A percentile compares a stretch with the other conserved stretches of the same genome.
Conservation (phyloP, 2,888 invertebrate species). For the Hermaeophaga mercurialis region DNA sequence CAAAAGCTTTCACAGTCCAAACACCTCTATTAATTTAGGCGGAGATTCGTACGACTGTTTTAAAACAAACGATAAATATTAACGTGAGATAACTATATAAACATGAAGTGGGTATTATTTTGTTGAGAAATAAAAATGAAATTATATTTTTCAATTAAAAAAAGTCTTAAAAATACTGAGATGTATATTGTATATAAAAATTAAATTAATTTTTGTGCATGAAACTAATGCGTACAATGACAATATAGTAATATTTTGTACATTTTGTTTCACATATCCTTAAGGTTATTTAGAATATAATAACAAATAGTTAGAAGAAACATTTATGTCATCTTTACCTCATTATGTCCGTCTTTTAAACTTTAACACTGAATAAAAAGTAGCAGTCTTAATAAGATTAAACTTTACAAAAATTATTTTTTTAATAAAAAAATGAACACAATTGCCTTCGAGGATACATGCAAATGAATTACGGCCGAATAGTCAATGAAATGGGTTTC, state of each 20-base stretch:
- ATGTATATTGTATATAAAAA: slow-evolving; percentile 33
- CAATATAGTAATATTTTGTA: slow-evolving; percentile 41
- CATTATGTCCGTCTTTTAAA: slow-evolving; percentile 21
- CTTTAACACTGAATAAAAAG: slow-evolving; percentile 28
- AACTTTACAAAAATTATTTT: slow-evolving; percentile 27
- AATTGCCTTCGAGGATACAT: slow-evolving; percentile 14
- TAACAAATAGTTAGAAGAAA: slow-evolving; percentile 42
- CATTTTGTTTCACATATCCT: slow-evolving; percentile 47
- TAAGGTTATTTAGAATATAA: slow-evolving; percentile 43
- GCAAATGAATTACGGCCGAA: neutral
- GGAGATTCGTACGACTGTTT: slow-evolving; percentile 14
- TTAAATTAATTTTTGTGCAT: slow-evolving; percentile 34
- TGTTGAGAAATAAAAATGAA: slow-evolving; percentile 8
- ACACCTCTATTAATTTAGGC: slow-evolving; percentile 11
- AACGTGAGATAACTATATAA: slow-evolving; percentile 9
- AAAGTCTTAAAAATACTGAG: slow-evolving; percentile 35
- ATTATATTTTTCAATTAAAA: slow-evolving; percentile 6
- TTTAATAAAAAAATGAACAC: slow-evolving; percentile 31
- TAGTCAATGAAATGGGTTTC: neutral
- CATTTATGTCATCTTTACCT: slow-evolving; percentile 36
- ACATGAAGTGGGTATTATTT: slow-evolving; percentile 14
- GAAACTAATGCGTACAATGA: slow-evolving; percentile 26
- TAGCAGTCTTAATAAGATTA: slow-evolving; percentile 39
- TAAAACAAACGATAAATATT: slow-evolving; percentile 14
- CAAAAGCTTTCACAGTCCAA: slow-evolving; percentile 5